Evolutionary conservation across 2,888 invertebrate genomes (phyloP), one percentile per base, ranked within the genome.

Genomic region (Cremastinae sp.): DNA sequence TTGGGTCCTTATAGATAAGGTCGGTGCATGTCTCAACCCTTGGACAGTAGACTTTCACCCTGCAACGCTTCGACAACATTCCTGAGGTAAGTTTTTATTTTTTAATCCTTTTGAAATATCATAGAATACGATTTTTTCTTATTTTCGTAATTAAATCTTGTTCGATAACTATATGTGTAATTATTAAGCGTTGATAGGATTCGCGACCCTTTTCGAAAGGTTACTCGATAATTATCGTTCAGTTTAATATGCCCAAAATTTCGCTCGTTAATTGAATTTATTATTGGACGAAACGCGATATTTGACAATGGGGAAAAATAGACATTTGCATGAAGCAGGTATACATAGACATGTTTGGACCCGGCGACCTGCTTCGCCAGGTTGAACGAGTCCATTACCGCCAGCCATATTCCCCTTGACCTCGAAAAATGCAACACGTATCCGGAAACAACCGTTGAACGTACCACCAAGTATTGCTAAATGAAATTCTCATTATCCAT

Each of bases 21-120:
- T 79, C 84, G 79, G 84, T 85, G 85, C 79, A 86, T 86, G 86
- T 86, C 86, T 84, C 84, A 79, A 80, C 80, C 78, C 81, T 64
- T 75, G 82, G 75, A 78, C 68, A 58, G 47, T 77, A 81, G 79
- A 80, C 82, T 84, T 86, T 86, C 82, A 78, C 77, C 80, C 81
- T 81, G 80, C 82, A 81, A 82, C 82, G 86, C 82, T 83, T 83
- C 80, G 84, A 74, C 83, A 80, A 86, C 86, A 77, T 84, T 79
- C 83, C 84, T 86, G 86, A 86, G 86, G 86, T 86, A 75, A 83
- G 80, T 28, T 41, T 49, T 36, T 20, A 18, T 18, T 20, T 43
- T 16, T 4, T 28, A 16, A n/a, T 10, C 2, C 7, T n/a, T n/a
- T n/a, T n/a, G n/a, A 3, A 20, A 54, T 22, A 18, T 54, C 4